Base-by-base conservation (phyloP, 1,140 invertebrate species). In the Drusus annulatus region DNA sequence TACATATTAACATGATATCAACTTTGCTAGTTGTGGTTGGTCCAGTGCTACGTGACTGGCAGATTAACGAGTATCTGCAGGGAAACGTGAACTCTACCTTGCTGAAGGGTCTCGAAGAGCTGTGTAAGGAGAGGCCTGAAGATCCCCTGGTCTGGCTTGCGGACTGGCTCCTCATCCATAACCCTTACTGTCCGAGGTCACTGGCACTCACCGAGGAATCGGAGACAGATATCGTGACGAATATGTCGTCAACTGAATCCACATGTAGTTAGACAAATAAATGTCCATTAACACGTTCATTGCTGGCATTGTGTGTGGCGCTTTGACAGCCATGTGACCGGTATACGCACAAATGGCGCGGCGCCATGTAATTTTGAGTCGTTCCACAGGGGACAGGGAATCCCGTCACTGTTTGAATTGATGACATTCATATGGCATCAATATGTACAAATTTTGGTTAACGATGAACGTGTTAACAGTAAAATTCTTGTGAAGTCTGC, bases 131-230 rank as follows among this genome's bases (percentile, higher is more conserved):
- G 76, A 93, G 93, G 82, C 95, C 95, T 0, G 87, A 89, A 1
- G 94, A 96, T 86, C 95, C 95, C 6, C 88, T 96, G 63, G 82
- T 93, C 7, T 96, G 94, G 93, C 86, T 97, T 16, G 95, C 94
- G 8, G 93, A 96, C 85, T 95, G 94, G 92, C 87, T 97, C 31
- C 86, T 93, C 1, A 85, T 89, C 25, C 93, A 96, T 86, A 96
- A 96, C 88, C 94, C 94, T 4, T 94, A 94, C 84, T 94, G 94
- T 25, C 52, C 78, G 8, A 50, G 31, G 31, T 62, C 65, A n/a
- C 25, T 73, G 0, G 21, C 69, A 0, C 5, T 74, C 4, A n/a
- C 50, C 5, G 51, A 74, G 16, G 51, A 74, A n/a, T 54, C 19
- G 3, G 69, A 74, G n/a, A n/a, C 17, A 0, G 69, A 74, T 7